phyloP scores from a whole-genome alignment of 2,113 vertebrate species.

The Heterochromis multidens region DNA sequence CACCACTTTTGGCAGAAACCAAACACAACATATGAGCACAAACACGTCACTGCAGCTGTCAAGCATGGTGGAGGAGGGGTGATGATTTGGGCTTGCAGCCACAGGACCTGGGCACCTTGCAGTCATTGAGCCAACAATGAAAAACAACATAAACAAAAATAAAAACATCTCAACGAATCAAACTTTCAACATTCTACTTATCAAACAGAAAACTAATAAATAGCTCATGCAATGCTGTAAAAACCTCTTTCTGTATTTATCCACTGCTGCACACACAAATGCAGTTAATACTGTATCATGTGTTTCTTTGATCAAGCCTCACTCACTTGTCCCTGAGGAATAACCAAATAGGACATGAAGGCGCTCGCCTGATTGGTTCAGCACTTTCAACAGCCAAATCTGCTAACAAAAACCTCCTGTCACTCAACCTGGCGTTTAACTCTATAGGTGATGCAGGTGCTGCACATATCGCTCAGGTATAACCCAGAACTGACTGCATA shows the following conservation, averaged over 20 bases:
- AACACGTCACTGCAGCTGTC: too few relatives aligned
- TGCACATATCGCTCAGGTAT: constrained; percentile 78
- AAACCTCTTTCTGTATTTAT: neutral
- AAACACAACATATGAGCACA: neutral
- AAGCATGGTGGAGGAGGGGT: neutral
- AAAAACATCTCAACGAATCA: neutral
- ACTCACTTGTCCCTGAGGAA: constrained; percentile 80
- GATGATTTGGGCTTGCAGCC: neutral
- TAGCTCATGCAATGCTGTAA: neutral
- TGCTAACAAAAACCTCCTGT: constrained; percentile 74
- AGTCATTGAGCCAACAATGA: neutral
- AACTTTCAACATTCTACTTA: neutral
- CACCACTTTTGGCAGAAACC: neutral
- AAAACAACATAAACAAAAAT: too few relatives aligned
- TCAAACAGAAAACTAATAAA: neutral
- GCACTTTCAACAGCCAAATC: constrained; percentile 71
- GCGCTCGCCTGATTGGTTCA: constrained; percentile 75
- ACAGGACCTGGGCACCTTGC: neutral
- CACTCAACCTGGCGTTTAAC: constrained; percentile 86
- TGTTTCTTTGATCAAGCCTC: constrained; percentile 65
- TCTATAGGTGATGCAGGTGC: constrained; percentile 82
- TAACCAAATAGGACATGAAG: constrained; percentile 76
- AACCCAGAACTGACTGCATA: neutral
- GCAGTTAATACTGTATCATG: neutral
- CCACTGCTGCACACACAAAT: neutral